A percentile compares a stretch with the other conserved stretches of the same genome.
Evolutionary conservation across 2,113 vertebrate species (phyloP).

Genomic region (Gallinago jamesoni): DNA sequence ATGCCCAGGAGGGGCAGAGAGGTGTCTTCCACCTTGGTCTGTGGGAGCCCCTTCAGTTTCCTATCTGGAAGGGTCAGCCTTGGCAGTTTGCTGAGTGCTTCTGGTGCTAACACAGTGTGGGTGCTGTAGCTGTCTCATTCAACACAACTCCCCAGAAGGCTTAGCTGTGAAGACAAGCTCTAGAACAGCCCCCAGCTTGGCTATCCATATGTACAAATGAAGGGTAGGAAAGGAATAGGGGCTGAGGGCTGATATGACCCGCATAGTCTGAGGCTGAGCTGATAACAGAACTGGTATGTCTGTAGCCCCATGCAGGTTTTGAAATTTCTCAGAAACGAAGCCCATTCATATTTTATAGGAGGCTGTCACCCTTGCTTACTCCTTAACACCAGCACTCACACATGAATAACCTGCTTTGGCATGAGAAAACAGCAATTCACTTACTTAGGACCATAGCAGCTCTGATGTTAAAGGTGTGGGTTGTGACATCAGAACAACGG

Average conservation of each 20-base stretch:
- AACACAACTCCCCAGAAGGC: not conserved
- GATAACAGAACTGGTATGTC: not conserved
- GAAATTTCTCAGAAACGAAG: not conserved
- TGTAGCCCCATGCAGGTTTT: not conserved
- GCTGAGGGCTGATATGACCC: not conserved
- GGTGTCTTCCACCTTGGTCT: not conserved
- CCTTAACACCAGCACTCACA: not conserved
- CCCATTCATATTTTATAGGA: not conserved
- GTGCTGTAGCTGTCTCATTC: not conserved
- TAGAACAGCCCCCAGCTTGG: not conserved
- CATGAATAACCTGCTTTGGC: not conserved
- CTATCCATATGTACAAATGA: not conserved
- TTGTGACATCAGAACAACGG: conserved; percentile 36
- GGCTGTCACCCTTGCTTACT: not conserved
- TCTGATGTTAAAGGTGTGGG: conserved; percentile 50
- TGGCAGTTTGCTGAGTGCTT: not conserved
- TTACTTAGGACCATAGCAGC: conserved; percentile 69
- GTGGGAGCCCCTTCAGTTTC: not conserved
- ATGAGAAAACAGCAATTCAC: conserved; percentile 1
- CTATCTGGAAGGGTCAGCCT: not conserved
- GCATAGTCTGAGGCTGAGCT: not conserved
- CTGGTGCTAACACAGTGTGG: not conserved
- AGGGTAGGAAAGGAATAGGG: not conserved
- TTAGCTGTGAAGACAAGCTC: not conserved
- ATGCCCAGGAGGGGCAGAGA: not conserved